Evolutionary conservation across 2,888 invertebrate species (phyloP).

Genomic region (Drosophila mimetica): DNA sequence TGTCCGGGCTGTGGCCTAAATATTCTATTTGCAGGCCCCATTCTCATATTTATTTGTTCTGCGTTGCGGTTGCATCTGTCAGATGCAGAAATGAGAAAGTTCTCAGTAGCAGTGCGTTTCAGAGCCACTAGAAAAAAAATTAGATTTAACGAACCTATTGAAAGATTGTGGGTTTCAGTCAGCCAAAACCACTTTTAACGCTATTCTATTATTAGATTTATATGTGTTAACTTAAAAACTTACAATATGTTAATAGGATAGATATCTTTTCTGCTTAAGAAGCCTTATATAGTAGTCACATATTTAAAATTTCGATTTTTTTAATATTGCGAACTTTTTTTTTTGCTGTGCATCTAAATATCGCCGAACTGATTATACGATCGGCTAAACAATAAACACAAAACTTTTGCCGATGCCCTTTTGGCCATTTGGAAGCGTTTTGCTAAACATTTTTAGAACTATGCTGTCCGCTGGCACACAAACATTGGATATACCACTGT

Average conservation of each 20-base stretch:
- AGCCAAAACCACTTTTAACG: not conserved
- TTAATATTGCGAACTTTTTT: not conserved
- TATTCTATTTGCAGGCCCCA: conserved; percentile 49
- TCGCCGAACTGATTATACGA: conserved; percentile 35
- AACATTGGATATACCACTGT: not conserved
- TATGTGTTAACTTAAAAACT: not conserved
- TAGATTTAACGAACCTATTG: not conserved
- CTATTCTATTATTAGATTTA: not conserved
- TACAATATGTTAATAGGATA: no score
- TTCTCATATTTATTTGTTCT: conserved; percentile 65
- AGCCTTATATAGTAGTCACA: no score
- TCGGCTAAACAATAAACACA: conserved; percentile 58
- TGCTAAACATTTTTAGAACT: conserved; percentile 72
- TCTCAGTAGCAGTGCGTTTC: conserved; percentile 4
- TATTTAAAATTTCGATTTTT: not conserved
- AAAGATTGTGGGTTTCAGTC: not conserved
- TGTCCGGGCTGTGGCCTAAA: conserved; percentile 40
- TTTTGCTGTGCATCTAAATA: conserved; percentile 2
- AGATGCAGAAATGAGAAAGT: conserved; percentile 22
- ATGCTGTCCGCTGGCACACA: conserved; percentile 45
- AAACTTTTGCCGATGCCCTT: conserved; percentile 45
- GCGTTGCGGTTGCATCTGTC: conserved; percentile 33
- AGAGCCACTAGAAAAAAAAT: not conserved
- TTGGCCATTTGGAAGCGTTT: conserved; percentile 47
- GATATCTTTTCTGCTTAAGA: no score